These are phyloP conservation scores for Orthosia cruda DNA, from an alignment of 2,888 invertebrate species.

Conservation along the genomic window DNA sequence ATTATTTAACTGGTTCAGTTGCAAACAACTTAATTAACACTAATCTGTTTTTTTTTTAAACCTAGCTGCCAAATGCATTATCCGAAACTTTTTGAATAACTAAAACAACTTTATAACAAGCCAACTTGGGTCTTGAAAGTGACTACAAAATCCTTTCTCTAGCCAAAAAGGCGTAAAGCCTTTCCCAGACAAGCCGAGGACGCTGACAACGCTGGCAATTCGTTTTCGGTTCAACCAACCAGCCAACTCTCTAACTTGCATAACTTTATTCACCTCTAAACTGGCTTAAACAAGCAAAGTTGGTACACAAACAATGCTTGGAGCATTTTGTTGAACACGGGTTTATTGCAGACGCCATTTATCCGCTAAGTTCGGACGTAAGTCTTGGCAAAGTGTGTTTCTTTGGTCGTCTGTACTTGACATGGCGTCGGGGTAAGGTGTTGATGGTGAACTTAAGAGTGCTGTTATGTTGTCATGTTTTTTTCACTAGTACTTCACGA, in stretches of 20 bases:
- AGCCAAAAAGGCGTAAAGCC: slow-evolving; percentile 65
- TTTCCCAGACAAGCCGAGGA: slow-evolving; percentile 5
- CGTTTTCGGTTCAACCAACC: slow-evolving; percentile 61
- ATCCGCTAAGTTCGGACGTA: slow-evolving; percentile 66
- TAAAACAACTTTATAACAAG: slow-evolving; percentile 47
- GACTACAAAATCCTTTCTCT: slow-evolving; percentile 45
- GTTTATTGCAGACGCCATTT: slow-evolving; percentile 69
- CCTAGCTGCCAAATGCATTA: slow-evolving; percentile 32
- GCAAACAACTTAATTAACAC: slow-evolving; percentile 11
- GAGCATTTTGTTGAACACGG: slow-evolving; percentile 67
- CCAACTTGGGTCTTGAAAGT: slow-evolving; percentile 41
- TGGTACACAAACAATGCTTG: slow-evolving; percentile 66
- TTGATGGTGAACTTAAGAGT: slow-evolving; percentile 57
- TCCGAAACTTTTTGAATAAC: slow-evolving; percentile 27
- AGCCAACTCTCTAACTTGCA: slow-evolving; percentile 66
- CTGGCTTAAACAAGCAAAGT: slow-evolving; percentile 68
- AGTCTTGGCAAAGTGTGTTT: slow-evolving; percentile 68
- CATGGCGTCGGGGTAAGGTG: slow-evolving; percentile 49
- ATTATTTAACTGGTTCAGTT: not conserved
- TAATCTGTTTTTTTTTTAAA: not conserved
- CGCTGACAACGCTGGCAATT: slow-evolving; percentile 50
- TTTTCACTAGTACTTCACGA: slow-evolving; percentile 29
- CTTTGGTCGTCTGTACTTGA: slow-evolving; percentile 69
- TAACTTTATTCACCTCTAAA: slow-evolving; percentile 70
- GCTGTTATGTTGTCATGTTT: slow-evolving; percentile 38